A percentile compares a stretch with the other conserved stretches of the same genome.
Evolutionary conservation across 1,140 invertebrate genomes (phyloP).

Genomic region (Cotesia chilonis): DNA sequence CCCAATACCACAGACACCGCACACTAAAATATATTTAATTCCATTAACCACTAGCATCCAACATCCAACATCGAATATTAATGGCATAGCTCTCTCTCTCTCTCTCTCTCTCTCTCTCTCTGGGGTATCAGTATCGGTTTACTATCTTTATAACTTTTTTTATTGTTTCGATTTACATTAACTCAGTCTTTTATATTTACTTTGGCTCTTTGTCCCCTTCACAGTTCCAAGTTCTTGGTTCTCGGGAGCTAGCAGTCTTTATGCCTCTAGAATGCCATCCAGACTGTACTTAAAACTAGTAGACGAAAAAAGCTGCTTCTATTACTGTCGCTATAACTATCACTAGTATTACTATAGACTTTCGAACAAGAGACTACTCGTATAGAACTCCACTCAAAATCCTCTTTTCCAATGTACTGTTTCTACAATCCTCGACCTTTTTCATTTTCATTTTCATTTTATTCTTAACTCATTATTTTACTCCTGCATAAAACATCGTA

Average conservation of each 20-base stretch:
- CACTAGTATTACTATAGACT: no score
- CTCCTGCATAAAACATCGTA: slow-evolving; percentile 22
- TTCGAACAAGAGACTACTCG: no score
- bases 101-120: background rate
- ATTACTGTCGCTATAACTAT: no score
- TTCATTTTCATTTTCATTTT: background rate
- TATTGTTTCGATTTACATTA: background rate
- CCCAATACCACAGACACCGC: slow-evolving; percentile 16
- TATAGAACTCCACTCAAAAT: background rate
- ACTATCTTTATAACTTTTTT: background rate
- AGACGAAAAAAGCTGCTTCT: no score
- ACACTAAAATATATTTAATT: background rate
- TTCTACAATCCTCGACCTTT: background rate
- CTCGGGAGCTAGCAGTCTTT: no score
- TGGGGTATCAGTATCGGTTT: background rate
- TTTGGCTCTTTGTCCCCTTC: no score
- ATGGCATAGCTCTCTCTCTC: background rate
- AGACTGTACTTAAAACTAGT: no score
- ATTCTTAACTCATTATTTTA: background rate
- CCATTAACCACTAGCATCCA: background rate
- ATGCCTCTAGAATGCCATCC: no score
- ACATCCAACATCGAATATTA: no score
- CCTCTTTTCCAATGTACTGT: background rate
- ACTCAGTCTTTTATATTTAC: background rate
- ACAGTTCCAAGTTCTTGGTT: no score